Conservation (phyloP, 2,797 vertebrate genomes). For the Merluccius polli region DNA sequence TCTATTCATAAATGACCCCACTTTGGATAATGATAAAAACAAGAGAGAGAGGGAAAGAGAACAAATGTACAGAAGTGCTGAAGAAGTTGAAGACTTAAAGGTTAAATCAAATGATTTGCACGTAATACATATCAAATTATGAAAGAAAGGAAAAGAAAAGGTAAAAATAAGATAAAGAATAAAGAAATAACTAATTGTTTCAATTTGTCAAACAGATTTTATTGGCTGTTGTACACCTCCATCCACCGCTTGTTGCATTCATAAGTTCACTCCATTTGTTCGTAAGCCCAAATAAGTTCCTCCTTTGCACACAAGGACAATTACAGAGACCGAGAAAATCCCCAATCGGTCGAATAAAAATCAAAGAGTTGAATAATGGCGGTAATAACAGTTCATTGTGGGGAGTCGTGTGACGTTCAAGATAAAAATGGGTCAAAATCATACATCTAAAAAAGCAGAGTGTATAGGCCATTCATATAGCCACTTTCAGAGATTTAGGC, state of each 20-base stretch:
- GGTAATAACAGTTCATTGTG: not conserved
- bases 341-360: not conserved
- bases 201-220: not conserved
- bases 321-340: not conserved
- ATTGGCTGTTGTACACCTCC: not conserved
- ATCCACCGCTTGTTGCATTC: not conserved
- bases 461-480: not conserved
- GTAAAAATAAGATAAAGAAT: not conserved
- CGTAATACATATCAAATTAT: too few species aligned
- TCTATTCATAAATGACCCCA: too few species aligned
- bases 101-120: too few species aligned
- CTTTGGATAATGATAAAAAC: too few species aligned
- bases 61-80: too few species aligned
- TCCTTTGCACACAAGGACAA: not conserved
- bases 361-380: not conserved
- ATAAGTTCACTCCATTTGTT: not conserved
- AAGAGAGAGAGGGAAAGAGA: too few species aligned
- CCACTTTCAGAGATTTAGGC: not conserved
- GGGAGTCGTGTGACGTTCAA: not conserved
- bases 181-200: not conserved
- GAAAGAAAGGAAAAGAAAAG: too few species aligned
- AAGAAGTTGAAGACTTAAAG: too few species aligned
- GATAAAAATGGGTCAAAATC: not conserved
- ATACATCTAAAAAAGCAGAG: not conserved
- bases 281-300: not conserved